Evolutionary conservation across 2,797 vertebrate genomes (phyloP), one percentile per base, ranked within the genome.

Genomic region (Acanthurus lineatus): DNA sequence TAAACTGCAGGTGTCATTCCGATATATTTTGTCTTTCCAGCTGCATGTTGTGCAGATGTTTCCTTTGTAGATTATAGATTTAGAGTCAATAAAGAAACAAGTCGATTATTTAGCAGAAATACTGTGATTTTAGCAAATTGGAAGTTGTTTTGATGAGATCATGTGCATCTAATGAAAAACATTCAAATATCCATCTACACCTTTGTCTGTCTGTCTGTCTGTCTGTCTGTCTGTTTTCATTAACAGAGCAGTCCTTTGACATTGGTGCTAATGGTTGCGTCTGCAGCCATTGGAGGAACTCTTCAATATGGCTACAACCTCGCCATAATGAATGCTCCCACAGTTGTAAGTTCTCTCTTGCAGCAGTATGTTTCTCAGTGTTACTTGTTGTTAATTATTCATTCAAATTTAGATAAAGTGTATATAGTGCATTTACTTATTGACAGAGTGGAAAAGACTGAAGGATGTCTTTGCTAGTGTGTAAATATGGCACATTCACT

Each of bases 221-320:
- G 6, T 67, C 9, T 69, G 8, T 77, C 52, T 40, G 38, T 40
- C 10, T 54, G 0, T 64, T 7, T 76, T 6, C 48, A 7, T 76
- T 52, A n/a, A 56, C 88, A 97, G 96, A 76, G 95, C 65, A 93
- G 89, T 81, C 70, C 82, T 77, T 84, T 91, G 81, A 94, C 93
- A 62, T 86, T 99, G 87, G 89, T 96, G 70, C 89, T 98, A 28
- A 96, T 96, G 79, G 88, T 97, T 85, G 95, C 95, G 40, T 96
- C 96, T 0, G 94, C 97, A 61, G 96, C 96, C 59, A 95, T 96
- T 73, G 97, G 98, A 77, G 98, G 98, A 76, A 97, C 97, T 42
- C 96, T 99, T 81, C 98, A 97, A 3, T 99, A 97, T 9, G 97
- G 97, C 58, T 98, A 97, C 91, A 99, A 97, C 90, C 95, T 99